phyloP scores from a whole-genome alignment of 2,888 invertebrate species.

The Aspidiotus rigidus region DNA sequence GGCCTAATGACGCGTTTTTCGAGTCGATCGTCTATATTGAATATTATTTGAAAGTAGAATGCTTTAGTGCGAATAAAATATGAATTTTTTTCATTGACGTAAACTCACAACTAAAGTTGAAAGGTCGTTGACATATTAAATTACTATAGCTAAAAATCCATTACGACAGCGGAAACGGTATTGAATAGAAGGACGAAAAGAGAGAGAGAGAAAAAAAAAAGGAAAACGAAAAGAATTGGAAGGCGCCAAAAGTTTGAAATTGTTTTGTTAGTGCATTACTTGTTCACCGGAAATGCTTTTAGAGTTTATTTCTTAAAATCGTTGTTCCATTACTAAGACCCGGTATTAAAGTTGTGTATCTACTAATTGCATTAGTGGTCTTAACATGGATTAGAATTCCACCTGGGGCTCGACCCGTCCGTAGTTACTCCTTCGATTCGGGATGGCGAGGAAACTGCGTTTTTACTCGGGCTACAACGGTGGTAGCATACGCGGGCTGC shows the following conservation, averaged over 20 bases:
- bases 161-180: conserved; percentile 24
- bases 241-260: conserved; percentile 24
- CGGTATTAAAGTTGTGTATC: conserved; percentile 31
- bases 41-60: no score
- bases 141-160: conserved; percentile 23
- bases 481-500: not conserved
- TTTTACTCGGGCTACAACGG: conserved; percentile 4
- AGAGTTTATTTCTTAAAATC: conserved; percentile 31
- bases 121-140: conserved; percentile 28
- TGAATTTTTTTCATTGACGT: no score
- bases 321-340: conserved; percentile 31
- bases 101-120: not conserved
- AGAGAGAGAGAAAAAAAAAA: conserved; percentile 11
- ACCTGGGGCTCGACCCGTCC: conserved; percentile 30
- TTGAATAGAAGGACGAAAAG: conserved; percentile 18
- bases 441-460: conserved; percentile 18
- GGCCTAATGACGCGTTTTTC: no score
- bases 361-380: conserved; percentile 31
- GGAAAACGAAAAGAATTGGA: conserved; percentile 3
- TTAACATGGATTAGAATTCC: conserved; percentile 30
- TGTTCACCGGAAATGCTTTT: conserved; percentile 26
- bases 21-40: no score
- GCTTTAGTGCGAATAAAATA: no score
- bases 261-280: conserved; percentile 31
- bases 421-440: conserved; percentile 14